Percentiles rank a stretch among this genome's conserved stretches.
Evolutionary conservation across 2,888 invertebrate species (phyloP).

Genomic region (Agrotis segetum): DNA sequence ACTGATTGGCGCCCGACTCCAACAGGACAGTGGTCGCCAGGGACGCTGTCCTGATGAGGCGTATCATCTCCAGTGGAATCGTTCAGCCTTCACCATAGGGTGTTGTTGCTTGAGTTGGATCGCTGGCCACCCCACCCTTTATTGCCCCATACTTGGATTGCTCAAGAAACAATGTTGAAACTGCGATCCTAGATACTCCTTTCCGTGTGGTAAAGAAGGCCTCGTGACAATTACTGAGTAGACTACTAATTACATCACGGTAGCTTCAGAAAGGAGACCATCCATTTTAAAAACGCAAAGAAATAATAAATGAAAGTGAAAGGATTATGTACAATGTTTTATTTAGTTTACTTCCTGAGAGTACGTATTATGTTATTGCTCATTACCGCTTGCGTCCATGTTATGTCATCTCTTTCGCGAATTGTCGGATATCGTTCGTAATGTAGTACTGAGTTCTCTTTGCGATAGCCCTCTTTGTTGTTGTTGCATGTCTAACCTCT

Average conservation of each 20-base stretch:
- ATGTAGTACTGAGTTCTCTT: conserved; percentile 9
- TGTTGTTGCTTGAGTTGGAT: no score
- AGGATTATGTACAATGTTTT: conserved; percentile 49
- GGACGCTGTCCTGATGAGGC: no score
- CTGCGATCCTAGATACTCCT: background rate
- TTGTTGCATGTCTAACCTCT: conserved; percentile 14
- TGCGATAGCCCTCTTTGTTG: conserved; percentile 10
- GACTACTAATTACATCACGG: conserved; percentile 14
- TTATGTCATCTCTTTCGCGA: conserved; percentile 49
- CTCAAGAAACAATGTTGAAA: background rate
- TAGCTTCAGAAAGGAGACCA: background rate
- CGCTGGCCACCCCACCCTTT: background rate
- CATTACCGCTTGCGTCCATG: conserved; percentile 41
- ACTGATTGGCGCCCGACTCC: no score
- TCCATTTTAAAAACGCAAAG: background rate
- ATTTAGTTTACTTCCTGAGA: conserved; percentile 54
- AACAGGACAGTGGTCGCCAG: no score
- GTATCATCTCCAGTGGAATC: no score
- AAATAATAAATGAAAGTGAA: conserved; percentile 55
- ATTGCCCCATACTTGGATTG: background rate
- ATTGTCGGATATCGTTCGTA: conserved; percentile 29
- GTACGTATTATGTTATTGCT: conserved; percentile 52
- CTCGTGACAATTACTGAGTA: background rate
- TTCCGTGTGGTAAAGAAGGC: conserved; percentile 3
- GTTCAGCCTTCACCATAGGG: no score